Base-by-base conservation (phyloP, 2,113 vertebrate species). In the Poeciliopsis prolifica region DNA sequence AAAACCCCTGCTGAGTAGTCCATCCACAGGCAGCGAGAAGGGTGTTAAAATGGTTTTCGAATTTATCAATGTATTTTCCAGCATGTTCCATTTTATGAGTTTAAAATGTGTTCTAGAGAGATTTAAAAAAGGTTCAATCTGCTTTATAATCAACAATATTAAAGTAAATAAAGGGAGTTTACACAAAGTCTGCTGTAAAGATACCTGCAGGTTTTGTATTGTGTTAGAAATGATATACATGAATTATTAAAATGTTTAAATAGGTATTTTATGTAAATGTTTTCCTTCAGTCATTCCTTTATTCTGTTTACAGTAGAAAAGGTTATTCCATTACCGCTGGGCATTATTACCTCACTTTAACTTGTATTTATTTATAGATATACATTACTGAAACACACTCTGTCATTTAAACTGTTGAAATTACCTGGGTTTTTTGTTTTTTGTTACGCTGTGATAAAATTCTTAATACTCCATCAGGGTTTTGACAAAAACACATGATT, bases 1-100 rank as follows among this genome's bases (percentile, higher is more conserved):
- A 84, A 77, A 72, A 70, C 64, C 60, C 77, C 83, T 63, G 72
- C 80, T 75, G 87, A 70, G 71, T 9, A 4, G 65, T 73, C 72
- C 61, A 72, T 86, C 88, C 75, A 84, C 70, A 82, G 30, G 58
- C 82, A 61, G 71, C 0, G 13, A 67, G 62, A 77, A 79, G 68
- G 62, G 61, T 83, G 70, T 79, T 87, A 84, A 85, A 93, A 75
- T 72, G 17, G 68, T 76, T 83, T 83, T 42, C 80, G 88, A 84
- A 91, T 84, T 75, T 74, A 80, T 65, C 68, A 51, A 6, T 64
- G 86, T 61, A 64, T 82, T 87, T 78, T 89, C 77, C 44, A 77
- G 68, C 37, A 64, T 80, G 73, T 29, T 31, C 22, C 65, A 80
- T 67, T 65, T 80, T 74, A 44, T 40, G 73, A 79, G 63, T 68